Conservation (phyloP, 2,797 vertebrate species). For the Eidolon dupreanum region DNA sequence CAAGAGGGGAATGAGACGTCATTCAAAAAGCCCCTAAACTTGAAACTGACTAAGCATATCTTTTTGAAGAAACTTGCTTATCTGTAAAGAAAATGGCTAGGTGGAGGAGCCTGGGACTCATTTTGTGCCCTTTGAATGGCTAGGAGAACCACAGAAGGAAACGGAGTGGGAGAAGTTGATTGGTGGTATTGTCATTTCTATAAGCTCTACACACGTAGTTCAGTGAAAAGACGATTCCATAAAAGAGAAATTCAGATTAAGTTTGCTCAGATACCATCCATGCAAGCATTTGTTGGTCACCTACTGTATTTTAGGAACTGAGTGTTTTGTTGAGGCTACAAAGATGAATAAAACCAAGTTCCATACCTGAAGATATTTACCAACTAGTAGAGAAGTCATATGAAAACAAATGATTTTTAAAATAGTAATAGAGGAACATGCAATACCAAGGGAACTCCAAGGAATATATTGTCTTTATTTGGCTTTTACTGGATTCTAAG, state of each 20-base stretch:
- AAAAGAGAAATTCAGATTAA: slow-evolving; percentile 8
- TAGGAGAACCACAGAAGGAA: neutral
- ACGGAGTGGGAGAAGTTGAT: neutral
- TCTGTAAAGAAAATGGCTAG: neutral
- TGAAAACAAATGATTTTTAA: slow-evolving; percentile 41
- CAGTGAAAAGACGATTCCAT: neutral
- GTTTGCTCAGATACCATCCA: neutral
- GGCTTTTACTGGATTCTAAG: neutral
- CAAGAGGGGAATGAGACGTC: neutral
- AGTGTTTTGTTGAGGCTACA: slow-evolving; percentile 6
- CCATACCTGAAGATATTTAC: neutral
- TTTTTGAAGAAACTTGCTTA: neutral
- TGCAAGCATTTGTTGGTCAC: neutral
- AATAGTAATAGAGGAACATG: neutral
- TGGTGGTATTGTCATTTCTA: neutral
- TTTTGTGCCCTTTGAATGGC: neutral
- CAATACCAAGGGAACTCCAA: too few relatives aligned
- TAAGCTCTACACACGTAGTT: neutral
- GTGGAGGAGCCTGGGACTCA: neutral
- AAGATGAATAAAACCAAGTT: neutral
- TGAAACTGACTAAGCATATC: neutral
- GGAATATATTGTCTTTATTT: neutral
- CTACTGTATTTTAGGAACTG: neutral
- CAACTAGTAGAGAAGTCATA: neutral
- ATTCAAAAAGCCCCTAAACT: slow-evolving; percentile 2